Evolutionary conservation across 2,888 invertebrate genomes (phyloP).

Genomic region (Sarcophaga carnaria): DNA sequence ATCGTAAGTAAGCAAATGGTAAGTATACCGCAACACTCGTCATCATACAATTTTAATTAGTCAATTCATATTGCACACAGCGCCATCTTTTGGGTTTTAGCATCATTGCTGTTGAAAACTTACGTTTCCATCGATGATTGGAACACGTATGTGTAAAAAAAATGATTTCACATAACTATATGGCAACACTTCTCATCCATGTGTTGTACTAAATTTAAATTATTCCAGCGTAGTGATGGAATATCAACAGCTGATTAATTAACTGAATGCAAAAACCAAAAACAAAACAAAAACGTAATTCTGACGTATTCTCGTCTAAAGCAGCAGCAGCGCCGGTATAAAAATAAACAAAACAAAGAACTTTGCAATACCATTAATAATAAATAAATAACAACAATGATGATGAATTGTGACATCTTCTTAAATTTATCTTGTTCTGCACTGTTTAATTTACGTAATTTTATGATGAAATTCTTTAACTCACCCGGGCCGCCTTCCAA

Average conservation of each 20-base stretch:
- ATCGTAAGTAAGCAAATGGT: no score
- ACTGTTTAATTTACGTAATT: slow-evolving; percentile 49
- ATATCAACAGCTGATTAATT: slow-evolving; percentile 38
- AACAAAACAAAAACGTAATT: slow-evolving; percentile 2
- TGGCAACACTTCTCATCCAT: slow-evolving; percentile 22
- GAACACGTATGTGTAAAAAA: not conserved
- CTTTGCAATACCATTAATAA: not conserved
- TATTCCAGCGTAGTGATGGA: slow-evolving; percentile 20
- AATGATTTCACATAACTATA: not conserved
- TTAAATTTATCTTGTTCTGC: slow-evolving; percentile 2
- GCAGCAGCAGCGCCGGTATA: not conserved
- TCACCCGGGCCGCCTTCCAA: slow-evolving; percentile 72
- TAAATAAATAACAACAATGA: not conserved
- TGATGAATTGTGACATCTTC: slow-evolving; percentile 22
- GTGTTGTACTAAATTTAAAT: slow-evolving; percentile 1
- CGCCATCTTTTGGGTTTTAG: slow-evolving; percentile 25
- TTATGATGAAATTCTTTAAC: slow-evolving; percentile 30
- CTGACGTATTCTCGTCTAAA: not conserved
- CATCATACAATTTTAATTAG: no score
- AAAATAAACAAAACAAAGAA: slow-evolving; percentile 32
- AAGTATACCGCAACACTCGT: no score
- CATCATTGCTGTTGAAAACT: not conserved
- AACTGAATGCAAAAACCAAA: not conserved
- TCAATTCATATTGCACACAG: not conserved
- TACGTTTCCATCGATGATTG: not conserved